Base-by-base conservation (phyloP, 35 echinoderm and acorn worm species). In the Lytechinus pictus region DNA sequence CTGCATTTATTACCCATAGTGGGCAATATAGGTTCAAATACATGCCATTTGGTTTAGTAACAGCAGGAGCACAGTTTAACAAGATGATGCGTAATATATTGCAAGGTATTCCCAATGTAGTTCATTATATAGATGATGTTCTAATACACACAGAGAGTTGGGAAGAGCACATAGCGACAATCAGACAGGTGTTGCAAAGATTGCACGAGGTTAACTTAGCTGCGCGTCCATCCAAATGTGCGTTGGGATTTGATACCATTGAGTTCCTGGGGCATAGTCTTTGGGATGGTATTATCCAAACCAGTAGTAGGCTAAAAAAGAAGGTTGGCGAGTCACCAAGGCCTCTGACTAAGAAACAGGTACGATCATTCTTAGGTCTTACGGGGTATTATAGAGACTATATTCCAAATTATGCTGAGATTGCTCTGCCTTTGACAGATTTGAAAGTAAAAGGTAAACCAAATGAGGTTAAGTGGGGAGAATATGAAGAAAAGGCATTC, bases 111-210 rank as follows among this genome's bases (percentile, higher is more conserved):
- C 12, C 33, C 7, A 91, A 96, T 57, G 97, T 96, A 11, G 86
- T 93, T 5, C 89, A 94, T 91, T 96, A 95, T 91, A 95, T 97
- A 52, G 96, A 95, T 94, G 97, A 97, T 71, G 95, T 97, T 93
- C 58, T 97, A 27, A 54, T 97, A 27, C 95, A 96, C 61, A 96
- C 95, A 10, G 24, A 51, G 7, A 90, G 28, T 27, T 96, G 93
- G 93, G 86, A 96, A n/a, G 96, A 24, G 7, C 86, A 87, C 60
- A 9, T 96, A 12, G 8, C 3, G 10, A 71, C 55, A 44, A 4
- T 96, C 33, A 53, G 55, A 13, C 52, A 96, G 52, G 94, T 96
- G 5, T 16, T 96, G 1, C 4, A 53, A 54, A 61, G 95, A 27
- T 61, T 97, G 14, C 86, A 94, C 19, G 58, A 90, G 9, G 93